Evolutionary conservation across 92 coral and sea anemone genomes (phyloP).

Genomic region (Heliopora coerulea): DNA sequence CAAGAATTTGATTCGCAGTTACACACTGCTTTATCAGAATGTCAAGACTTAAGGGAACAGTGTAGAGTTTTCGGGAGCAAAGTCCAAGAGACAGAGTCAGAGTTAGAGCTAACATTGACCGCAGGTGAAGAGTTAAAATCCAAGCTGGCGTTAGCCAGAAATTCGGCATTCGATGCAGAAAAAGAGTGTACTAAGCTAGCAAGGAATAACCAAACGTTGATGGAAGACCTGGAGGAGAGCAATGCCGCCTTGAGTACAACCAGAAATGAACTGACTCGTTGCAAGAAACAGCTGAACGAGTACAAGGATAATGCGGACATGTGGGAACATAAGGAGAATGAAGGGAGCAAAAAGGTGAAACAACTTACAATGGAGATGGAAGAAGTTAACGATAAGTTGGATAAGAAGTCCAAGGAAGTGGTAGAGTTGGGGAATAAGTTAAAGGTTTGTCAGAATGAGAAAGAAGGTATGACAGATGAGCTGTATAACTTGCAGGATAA

Average conservation of each 20-base stretch:
- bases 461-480: slow-evolving; percentile 8
- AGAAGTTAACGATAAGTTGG: slow-evolving; percentile 2
- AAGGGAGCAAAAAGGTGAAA: slow-evolving; percentile 30
- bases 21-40: neutral
- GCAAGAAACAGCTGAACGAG: slow-evolving; percentile 12
- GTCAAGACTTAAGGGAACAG: neutral
- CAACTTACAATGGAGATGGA: slow-evolving; percentile 14
- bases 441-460: slow-evolving; percentile 2
- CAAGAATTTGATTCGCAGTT: neutral
- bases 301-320: slow-evolving; percentile 26
- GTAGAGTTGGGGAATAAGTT: slow-evolving; percentile 7
- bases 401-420: slow-evolving; percentile 3
- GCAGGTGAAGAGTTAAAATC: neutral
- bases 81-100: slow-evolving; percentile 6
- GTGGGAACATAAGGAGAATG: slow-evolving; percentile 33
- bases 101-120: slow-evolving; percentile 1
- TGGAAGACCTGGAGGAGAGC: slow-evolving; percentile 14
- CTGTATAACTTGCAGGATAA: slow-evolving; percentile 12
- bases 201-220: slow-evolving; percentile 3
- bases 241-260: slow-evolving; percentile 4
- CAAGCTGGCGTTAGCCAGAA: neutral
- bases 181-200: slow-evolving; percentile 5
- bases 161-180: neutral
- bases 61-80: neutral
- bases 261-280: slow-evolving; percentile 17